Conservation (phyloP, 37 sponge, comb jelly and placozoan genomes). For the Oopsacas minuta region DNA sequence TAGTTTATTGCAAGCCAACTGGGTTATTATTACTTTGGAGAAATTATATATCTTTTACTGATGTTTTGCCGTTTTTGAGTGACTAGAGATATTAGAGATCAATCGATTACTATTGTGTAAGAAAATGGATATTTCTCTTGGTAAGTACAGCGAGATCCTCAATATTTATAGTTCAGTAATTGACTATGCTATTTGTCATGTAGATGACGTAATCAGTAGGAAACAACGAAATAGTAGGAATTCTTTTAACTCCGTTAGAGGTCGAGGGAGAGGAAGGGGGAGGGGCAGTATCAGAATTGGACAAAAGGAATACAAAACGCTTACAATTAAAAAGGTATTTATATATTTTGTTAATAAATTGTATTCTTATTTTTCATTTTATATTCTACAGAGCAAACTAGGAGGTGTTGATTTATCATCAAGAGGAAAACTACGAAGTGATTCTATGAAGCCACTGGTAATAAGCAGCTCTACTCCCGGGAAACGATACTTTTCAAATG, state of each 20-base stretch:
- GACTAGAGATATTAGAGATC: too few relatives aligned
- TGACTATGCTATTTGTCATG: background rate
- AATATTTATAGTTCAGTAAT: background rate
- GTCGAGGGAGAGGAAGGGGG: constrained; percentile 1
- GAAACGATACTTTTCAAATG: background rate
- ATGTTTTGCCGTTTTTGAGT: too few relatives aligned
- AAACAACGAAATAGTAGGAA: background rate
- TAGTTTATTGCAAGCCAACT: too few relatives aligned
- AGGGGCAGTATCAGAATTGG: background rate
- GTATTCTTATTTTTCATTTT: background rate
- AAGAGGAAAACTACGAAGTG: background rate
- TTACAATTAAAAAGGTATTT: constrained; percentile 1
- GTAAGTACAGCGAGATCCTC: background rate
- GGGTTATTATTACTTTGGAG: too few relatives aligned
- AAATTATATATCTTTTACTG: too few relatives aligned
- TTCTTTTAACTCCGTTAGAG: background rate
- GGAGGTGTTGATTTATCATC: background rate
- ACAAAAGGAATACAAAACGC: background rate
- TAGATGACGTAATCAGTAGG: constrained; percentile 1
- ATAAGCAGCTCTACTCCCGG: constrained; percentile 4
- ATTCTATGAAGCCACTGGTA: background rate
- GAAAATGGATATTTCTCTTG: background rate
- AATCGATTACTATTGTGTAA: too few relatives aligned
- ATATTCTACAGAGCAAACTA: background rate
- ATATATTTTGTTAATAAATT: background rate